phyloP scores from a whole-genome alignment of 2,113 vertebrate species.

The Thalassoma bifasciatum region DNA sequence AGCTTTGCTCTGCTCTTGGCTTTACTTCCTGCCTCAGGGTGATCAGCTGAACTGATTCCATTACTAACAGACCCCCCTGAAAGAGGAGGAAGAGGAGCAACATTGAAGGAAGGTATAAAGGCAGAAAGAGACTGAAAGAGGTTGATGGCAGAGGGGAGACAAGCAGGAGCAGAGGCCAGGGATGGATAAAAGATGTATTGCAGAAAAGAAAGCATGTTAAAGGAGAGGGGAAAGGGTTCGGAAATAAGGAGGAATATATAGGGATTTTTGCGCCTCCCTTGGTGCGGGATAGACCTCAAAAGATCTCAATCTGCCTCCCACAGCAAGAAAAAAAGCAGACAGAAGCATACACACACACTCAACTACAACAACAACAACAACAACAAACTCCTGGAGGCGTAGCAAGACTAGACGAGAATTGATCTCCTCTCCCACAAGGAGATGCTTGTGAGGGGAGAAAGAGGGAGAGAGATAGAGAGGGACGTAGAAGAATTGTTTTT shows the following conservation, averaged over 20 bases:
- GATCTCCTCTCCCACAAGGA: slow-evolving; percentile 81
- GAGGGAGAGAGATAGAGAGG: slow-evolving; percentile 55
- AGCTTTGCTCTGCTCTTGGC: slow-evolving; percentile 72
- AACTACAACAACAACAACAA: slow-evolving; percentile 65
- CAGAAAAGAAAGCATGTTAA: slow-evolving; percentile 16
- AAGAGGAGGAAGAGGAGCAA: slow-evolving; percentile 55
- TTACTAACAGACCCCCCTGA: slow-evolving; percentile 77
- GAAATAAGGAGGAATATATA: slow-evolving; percentile 55
- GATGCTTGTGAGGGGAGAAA: slow-evolving; percentile 58
- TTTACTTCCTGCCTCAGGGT: slow-evolving; percentile 76
- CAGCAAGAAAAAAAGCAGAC: slow-evolving; percentile 43
- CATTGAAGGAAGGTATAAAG: slow-evolving; percentile 20
- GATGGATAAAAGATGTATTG: slow-evolving; percentile 41
- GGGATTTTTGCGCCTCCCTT: slow-evolving; percentile 37
- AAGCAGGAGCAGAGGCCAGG: slow-evolving; percentile 22
- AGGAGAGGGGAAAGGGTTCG: slow-evolving; percentile 34
- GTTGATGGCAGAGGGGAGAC: slow-evolving; percentile 59
- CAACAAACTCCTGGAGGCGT: slow-evolving; percentile 80
- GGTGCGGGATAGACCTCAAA: slow-evolving; percentile 63
- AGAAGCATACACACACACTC: slow-evolving; percentile 53
- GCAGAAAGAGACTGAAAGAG: slow-evolving; percentile 29
- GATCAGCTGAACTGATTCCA: slow-evolving; percentile 77
- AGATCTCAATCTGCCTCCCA: slow-evolving; percentile 60
- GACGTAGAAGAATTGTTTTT: slow-evolving; percentile 75
- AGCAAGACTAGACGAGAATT: slow-evolving; percentile 83